Conservation (phyloP, 2,888 invertebrate species). For the Macropis europaea region DNA sequence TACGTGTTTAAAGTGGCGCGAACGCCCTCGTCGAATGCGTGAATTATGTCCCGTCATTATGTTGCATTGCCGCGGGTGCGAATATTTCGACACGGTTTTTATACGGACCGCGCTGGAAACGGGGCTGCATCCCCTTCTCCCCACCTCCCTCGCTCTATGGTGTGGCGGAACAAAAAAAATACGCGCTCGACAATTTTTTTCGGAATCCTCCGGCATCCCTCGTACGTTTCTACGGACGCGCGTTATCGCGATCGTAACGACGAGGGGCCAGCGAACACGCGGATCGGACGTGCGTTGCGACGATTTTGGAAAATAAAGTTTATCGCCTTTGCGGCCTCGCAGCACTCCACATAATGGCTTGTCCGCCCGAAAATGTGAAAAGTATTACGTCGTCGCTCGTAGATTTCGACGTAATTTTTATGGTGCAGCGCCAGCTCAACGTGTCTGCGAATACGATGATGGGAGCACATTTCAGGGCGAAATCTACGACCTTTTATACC, state of each 20-base stretch:
- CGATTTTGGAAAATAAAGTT: slow-evolving; percentile 68
- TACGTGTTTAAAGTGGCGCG: slow-evolving; percentile 6
- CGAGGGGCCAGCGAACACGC: slow-evolving; percentile 38
- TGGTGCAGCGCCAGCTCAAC: slow-evolving; percentile 50
- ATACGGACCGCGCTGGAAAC: slow-evolving; percentile 44
- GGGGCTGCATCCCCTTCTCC: slow-evolving; percentile 11
- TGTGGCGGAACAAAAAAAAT: slow-evolving; percentile 38
- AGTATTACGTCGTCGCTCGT: slow-evolving; percentile 55
- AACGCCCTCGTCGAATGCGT: slow-evolving; percentile 24
- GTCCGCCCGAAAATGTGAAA: slow-evolving; percentile 54
- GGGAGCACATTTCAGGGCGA: slow-evolving; percentile 11
- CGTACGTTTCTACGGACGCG: slow-evolving; percentile 63
- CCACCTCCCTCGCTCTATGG: too few species aligned
- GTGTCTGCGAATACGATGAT: slow-evolving; percentile 51
- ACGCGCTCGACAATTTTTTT: slow-evolving; percentile 50
- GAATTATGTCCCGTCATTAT: slow-evolving; percentile 44
- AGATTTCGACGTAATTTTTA: slow-evolving; percentile 63
- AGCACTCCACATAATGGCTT: slow-evolving; percentile 56
- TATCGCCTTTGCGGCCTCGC: slow-evolving; percentile 59
- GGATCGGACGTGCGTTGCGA: slow-evolving; percentile 54
- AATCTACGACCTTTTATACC: slow-evolving; percentile 22
- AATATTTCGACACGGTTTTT: slow-evolving; percentile 47
- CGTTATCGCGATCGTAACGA: slow-evolving; percentile 65
- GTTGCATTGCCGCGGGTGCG: slow-evolving; percentile 13
- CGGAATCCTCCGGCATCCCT: slow-evolving; percentile 54